Percentiles rank a stretch among this genome's conserved stretches.
phyloP scores from a whole-genome alignment of 2,113 vertebrate genomes.

The Melanerpes aurifrons region DNA sequence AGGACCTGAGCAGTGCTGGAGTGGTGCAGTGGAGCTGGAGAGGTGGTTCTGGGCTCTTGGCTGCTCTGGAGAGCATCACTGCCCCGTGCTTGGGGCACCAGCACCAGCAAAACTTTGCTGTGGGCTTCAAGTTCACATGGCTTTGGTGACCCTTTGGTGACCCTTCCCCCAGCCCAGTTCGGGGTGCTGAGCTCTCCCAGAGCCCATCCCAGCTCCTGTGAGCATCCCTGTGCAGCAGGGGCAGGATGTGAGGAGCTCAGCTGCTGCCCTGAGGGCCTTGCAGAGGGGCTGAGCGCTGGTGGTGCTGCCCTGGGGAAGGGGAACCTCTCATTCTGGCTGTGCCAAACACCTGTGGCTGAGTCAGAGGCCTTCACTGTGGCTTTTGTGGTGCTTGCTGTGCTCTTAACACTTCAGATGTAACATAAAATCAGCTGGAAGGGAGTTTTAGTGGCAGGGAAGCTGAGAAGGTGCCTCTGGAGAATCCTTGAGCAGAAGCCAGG shows the following conservation, averaged over 20 bases:
- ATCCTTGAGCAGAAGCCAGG: neutral
- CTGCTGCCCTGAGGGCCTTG: neutral
- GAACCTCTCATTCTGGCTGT: neutral
- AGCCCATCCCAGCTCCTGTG: neutral
- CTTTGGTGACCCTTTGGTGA: neutral
- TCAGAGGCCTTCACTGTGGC: rapidly evolving
- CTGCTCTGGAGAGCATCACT: neutral
- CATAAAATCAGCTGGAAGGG: neutral
- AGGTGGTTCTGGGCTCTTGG: neutral
- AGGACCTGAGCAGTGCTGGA: rapidly evolving
- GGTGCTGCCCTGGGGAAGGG: neutral
- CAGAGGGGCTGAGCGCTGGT: neutral
- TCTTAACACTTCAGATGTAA: neutral
- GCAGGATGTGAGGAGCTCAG: neutral
- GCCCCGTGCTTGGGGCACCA: neutral
- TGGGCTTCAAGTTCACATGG: rapidly evolving
- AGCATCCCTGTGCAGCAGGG: neutral
- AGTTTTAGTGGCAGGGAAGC: neutral
- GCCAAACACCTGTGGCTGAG: rapidly evolving
- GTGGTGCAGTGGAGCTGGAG: neutral
- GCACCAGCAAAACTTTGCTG: rapidly evolving
- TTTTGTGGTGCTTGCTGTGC: too few species aligned
- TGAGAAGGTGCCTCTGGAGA: neutral
- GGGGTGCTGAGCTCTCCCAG: neutral
- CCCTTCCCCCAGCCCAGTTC: neutral